phyloP scores from a whole-genome alignment of 2,113 vertebrate genomes.

The Mionectes macconnelli region DNA sequence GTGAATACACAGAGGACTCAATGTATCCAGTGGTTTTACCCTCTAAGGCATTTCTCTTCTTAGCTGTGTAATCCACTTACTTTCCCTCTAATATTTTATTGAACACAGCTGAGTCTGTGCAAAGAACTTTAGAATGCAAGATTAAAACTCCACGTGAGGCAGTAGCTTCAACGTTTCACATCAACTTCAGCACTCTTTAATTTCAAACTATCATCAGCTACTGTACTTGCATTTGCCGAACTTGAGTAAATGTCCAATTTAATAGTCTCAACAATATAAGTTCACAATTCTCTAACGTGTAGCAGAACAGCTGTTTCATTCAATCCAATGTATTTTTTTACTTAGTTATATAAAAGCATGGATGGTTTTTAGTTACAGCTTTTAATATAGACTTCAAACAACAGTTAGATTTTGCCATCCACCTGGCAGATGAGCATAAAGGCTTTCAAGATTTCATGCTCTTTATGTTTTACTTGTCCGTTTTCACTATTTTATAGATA shows the following conservation, averaged over 20 bases:
- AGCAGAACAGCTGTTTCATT: not conserved
- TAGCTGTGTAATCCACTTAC: not conserved
- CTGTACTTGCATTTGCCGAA: not conserved
- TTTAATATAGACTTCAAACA: not conserved
- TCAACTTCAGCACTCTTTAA: not conserved
- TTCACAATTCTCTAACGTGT: not conserved
- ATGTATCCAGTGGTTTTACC: not conserved
- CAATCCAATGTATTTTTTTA: accelerated
- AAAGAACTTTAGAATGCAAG: not conserved
- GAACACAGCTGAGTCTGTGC: not conserved
- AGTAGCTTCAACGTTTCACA: not conserved
- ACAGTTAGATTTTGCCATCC: not conserved
- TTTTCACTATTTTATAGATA: not conserved
- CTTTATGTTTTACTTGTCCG: not conserved
- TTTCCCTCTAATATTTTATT: not conserved
- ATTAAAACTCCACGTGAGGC: not conserved
- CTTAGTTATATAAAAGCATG: not conserved
- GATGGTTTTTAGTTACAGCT: not conserved
- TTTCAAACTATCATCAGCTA: not conserved
- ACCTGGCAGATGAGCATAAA: not conserved
- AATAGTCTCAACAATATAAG: not conserved
- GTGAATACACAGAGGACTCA: not conserved
- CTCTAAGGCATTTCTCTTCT: not conserved
- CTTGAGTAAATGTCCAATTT: not conserved
- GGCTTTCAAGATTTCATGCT: not conserved